Evolutionary conservation across 2,888 invertebrate genomes (phyloP).

Genomic region (Leptopilina syphax): DNA sequence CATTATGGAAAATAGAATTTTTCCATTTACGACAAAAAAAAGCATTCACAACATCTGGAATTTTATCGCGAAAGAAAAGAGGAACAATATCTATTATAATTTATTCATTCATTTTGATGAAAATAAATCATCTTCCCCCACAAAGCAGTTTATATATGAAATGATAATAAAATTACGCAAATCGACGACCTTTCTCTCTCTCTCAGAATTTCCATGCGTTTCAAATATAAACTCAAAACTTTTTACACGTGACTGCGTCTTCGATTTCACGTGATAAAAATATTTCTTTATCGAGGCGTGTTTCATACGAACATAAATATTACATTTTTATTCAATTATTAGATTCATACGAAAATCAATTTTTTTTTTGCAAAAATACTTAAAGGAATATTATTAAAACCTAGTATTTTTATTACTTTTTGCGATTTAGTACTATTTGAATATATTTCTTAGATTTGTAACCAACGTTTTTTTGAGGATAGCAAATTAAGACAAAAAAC

Average conservation of each 20-base stretch:
- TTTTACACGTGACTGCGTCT: constrained; percentile 27
- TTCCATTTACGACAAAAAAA: not conserved
- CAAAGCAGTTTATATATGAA: not conserved
- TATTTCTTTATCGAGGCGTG: constrained; percentile 19
- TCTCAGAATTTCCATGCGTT: constrained; percentile 6
- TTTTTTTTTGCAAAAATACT: not conserved
- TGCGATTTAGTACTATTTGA: too few species aligned
- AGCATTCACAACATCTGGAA: not conserved
- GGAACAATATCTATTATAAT: not conserved
- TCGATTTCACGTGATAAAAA: constrained; percentile 21
- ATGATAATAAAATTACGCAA: constrained; percentile 7
- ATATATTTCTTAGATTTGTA: too few species aligned
- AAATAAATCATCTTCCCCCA: not conserved
- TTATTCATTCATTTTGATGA: not conserved
- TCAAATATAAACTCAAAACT: not conserved
- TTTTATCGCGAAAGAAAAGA: not conserved
- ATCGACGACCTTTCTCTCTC: not conserved
- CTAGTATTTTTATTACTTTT: too few species aligned
- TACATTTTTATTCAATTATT: not conserved
- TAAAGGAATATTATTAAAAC: not conserved
- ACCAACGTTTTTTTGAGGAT: too few species aligned
- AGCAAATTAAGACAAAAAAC: too few species aligned
- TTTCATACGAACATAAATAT: not conserved
- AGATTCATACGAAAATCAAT: not conserved
- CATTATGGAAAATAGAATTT: not conserved